These are phyloP conservation scores for Lasaia peninsularis DNA, from an alignment of 1,140 invertebrate genomes.

Conservation along the genomic window DNA sequence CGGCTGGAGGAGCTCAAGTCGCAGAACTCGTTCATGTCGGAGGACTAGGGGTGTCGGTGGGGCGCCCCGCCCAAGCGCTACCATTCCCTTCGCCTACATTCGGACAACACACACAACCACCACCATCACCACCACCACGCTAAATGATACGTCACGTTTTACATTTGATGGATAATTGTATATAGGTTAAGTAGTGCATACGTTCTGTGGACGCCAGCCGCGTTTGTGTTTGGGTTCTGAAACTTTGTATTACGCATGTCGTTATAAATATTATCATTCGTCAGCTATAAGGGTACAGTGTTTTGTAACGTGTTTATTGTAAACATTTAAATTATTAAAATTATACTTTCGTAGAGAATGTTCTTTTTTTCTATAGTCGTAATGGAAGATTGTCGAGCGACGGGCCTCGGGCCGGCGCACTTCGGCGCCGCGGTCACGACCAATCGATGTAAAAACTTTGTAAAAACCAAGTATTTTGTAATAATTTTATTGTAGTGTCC, in stretches of 20 bases:
- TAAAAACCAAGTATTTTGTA: conserved; percentile 53
- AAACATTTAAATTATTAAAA: conserved; percentile 55
- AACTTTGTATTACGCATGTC: neutral
- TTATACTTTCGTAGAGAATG: conserved; percentile 42
- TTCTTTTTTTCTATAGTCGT: conserved; percentile 29
- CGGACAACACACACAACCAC: neutral
- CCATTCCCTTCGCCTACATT: conserved; percentile 15
- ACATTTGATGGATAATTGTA: conserved; percentile 20
- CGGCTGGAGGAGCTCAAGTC: conserved; percentile 93
- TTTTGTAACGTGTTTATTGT: conserved; percentile 64
- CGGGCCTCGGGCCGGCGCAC: conserved; percentile 12
- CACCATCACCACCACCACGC: neutral
- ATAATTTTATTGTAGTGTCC: conserved; percentile 40
- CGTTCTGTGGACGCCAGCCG: conserved; percentile 12
- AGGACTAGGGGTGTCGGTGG: conserved; percentile 77
- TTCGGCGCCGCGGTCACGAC: conserved; percentile 26
- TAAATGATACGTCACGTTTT: conserved; percentile 16
- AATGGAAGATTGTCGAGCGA: conserved; percentile 15
- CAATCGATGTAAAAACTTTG: conserved; percentile 52
- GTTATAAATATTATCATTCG: conserved; percentile 28
- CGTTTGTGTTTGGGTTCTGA: neutral
- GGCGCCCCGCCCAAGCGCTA: conserved; percentile 34
- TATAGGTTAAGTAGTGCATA: conserved; percentile 29
- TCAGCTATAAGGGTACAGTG: conserved; percentile 59
- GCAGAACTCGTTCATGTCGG: conserved; percentile 94